Conservation (phyloP, 2,797 vertebrate genomes). For the Sebastes trivittatus region DNA sequence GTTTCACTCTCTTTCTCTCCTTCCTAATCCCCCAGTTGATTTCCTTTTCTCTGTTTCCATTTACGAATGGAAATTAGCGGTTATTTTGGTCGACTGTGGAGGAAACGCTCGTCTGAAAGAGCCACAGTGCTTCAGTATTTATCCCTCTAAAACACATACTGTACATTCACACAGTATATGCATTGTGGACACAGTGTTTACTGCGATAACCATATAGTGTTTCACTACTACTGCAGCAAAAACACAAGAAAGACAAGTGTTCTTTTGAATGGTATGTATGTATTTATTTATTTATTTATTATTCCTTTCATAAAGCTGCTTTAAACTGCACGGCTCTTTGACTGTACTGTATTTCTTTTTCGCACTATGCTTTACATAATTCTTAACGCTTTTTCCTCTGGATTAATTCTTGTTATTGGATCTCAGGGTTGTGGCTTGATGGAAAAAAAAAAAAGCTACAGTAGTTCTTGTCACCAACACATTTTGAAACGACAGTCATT, state of each 20-base stretch:
- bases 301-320: neutral
- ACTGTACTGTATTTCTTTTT: neutral
- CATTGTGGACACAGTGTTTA: neutral
- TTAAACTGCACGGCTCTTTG: neutral
- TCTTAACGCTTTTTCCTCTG: neutral
- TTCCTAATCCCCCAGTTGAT: slow-evolving; percentile 11
- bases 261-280: neutral
- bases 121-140: neutral
- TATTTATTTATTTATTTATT: too few relatives aligned
- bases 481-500: neutral
- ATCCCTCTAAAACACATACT: neutral
- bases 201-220: neutral
- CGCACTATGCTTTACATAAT: neutral
- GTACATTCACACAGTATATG: neutral
- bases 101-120: slow-evolving; percentile 1
- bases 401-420: neutral
- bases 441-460: neutral
- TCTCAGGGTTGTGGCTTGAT: neutral
- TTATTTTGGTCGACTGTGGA: slow-evolving; percentile 28
- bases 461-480: neutral
- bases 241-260: neutral
- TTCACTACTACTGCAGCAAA: neutral
- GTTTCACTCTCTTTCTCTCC: slow-evolving; percentile 2
- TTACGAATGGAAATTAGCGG: slow-evolving; percentile 25
- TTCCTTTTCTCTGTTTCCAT: slow-evolving; percentile 38